Base-by-base conservation (phyloP, 2,113 vertebrate species). In the Syngnathoides biaculeatus region DNA sequence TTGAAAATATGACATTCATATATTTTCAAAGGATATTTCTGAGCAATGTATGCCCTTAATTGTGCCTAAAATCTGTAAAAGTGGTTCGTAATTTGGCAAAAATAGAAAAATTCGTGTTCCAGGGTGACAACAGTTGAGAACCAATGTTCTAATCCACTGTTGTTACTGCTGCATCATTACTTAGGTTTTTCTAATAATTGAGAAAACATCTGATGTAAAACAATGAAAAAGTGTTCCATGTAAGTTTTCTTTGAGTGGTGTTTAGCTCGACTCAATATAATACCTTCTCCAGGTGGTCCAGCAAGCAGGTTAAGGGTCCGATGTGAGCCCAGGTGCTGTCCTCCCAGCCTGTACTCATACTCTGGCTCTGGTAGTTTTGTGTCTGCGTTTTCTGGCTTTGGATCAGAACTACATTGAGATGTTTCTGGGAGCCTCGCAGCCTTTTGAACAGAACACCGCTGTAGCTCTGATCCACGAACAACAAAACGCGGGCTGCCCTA, bases 391-490 rank as follows among this genome's bases (percentile, higher is more conserved):
- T 61, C 27, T 69, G 78, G 27, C 76, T 82, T 61, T 84, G 89
- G 64, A 93, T 84, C 68, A 93, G 78, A 47, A 88, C 90, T 57
- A 93, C 91, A 4, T 93, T 93, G 42, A 72, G 74, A 69, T 93
- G 92, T 67, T 91, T 93, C 55, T 83, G 82, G 11, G 93, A 93
- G 2, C 86, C 83, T 42, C 72, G 79, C 61, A 94, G 87, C 76
- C 92, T 85, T 85, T 92, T 93, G 57, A 71, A 87, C 72, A 93
- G 76, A 11, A 87, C 89, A 0, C 85, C 85, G 3, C 87, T 89
- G 88, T 93, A 92, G 84, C 92, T 93, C 82, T 92, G 93, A 69
- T 93, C 91, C 72, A 94, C 89, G 19, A 93, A 93, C 35, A 94
- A 83, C 72, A 94, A 71, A 42, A 93, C 92, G 1, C 92, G 84